These are phyloP conservation scores for Acanthococcus lagerstroemiae DNA, from an alignment of 2,888 invertebrate species.

Conservation along the genomic window DNA sequence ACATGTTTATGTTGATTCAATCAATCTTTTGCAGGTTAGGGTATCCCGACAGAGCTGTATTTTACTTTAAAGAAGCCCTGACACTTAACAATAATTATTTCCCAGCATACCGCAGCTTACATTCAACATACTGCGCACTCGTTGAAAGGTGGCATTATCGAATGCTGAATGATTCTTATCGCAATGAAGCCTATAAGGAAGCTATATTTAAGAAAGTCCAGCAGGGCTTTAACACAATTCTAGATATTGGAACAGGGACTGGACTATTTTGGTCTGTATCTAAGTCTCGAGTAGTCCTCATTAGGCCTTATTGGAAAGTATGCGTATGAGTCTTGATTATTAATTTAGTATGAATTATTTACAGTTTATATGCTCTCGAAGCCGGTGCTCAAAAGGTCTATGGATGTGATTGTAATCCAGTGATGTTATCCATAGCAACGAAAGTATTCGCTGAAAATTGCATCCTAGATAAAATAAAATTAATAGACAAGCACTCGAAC, in stretches of 20 bases:
- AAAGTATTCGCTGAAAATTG: constrained; percentile 48
- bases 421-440: constrained; percentile 53
- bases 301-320: not conserved
- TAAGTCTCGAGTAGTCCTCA: not conserved
- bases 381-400: constrained; percentile 49
- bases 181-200: constrained; percentile 55
- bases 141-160: constrained; percentile 72
- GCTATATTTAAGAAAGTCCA: constrained; percentile 52
- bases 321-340: constrained; percentile 2
- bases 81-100: constrained; percentile 46
- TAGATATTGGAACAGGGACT: constrained; percentile 70
- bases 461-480: constrained; percentile 42
- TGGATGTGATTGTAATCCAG: constrained; percentile 58
- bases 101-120: constrained; percentile 54
- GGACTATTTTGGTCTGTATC: constrained; percentile 52
- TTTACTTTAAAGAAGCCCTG: constrained; percentile 49
- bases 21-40: constrained; percentile 45
- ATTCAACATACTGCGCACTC: constrained; percentile 56
- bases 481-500: constrained; percentile 53
- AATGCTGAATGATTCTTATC: constrained; percentile 64
- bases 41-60: constrained; percentile 48
- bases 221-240: constrained; percentile 47
- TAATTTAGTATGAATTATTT: constrained; percentile 12
- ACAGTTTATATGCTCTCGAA: constrained; percentile 53
- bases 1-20: constrained; percentile 29